These are phyloP conservation scores for Pelusios castaneus DNA, from an alignment of 2,113 vertebrate species.

Conservation along the genomic window DNA sequence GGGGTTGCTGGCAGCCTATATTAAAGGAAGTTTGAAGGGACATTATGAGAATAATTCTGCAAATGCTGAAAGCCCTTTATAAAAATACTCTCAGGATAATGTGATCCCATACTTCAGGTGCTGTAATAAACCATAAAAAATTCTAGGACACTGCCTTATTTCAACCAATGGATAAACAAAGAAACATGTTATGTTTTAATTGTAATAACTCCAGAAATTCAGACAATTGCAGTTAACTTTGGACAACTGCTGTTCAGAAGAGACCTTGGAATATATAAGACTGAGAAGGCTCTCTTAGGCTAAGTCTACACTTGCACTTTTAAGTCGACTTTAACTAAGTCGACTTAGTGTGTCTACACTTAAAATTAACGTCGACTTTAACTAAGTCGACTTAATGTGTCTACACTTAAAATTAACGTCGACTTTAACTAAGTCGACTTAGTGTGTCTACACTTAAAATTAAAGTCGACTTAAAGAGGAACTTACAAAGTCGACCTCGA, in stretches of 20 bases:
- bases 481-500: no score
- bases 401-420: no score
- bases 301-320: no score
- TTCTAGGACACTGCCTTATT: background rate
- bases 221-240: background rate
- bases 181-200: background rate
- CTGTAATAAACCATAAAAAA: background rate
- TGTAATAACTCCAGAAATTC: background rate
- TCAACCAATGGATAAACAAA: background rate
- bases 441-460: no score
- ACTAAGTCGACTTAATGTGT: no score
- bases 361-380: no score
- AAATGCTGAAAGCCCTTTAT: background rate
- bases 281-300: background rate
- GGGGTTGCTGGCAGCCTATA: background rate
- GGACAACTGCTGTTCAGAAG: background rate
- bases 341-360: no score
- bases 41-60: background rate
- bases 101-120: background rate
- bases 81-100: background rate
- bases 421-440: no score
- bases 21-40: background rate
- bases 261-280: background rate
- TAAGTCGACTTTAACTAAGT: no score
- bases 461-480: no score